These are phyloP conservation scores for Drosophila acutilabella DNA, from an alignment of 2,888 invertebrate genomes.

Conservation along the genomic window DNA sequence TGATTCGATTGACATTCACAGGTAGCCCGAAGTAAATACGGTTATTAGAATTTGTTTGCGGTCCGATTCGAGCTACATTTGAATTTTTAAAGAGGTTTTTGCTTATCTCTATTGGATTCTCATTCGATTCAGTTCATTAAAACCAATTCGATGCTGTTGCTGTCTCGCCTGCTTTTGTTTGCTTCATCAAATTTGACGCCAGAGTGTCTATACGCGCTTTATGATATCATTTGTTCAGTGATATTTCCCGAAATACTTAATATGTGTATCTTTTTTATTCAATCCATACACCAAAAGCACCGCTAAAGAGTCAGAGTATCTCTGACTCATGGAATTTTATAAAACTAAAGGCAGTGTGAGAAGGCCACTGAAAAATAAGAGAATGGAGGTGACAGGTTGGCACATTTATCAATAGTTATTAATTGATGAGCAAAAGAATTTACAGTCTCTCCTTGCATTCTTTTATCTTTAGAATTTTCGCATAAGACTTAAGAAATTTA, in stretches of 20 bases:
- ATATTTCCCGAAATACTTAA: slow-evolving; percentile 26
- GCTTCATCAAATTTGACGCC: slow-evolving; percentile 59
- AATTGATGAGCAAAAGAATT: too few species aligned
- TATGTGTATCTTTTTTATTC: slow-evolving; percentile 32
- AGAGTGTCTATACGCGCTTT: slow-evolving; percentile 56
- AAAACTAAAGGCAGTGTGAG: slow-evolving; percentile 1
- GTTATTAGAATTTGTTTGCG: slow-evolving; percentile 64
- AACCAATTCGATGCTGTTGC: slow-evolving; percentile 39
- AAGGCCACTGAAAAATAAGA: not conserved
- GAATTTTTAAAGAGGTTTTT: slow-evolving; percentile 42
- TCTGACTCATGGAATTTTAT: slow-evolving; percentile 41
- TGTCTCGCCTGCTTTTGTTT: slow-evolving; percentile 34
- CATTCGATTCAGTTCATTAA: slow-evolving; percentile 58
- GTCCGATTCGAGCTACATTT: slow-evolving; percentile 28
- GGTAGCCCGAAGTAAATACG: slow-evolving; percentile 46
- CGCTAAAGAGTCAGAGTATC: slow-evolving; percentile 7
- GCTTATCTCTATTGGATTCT: slow-evolving; percentile 30
- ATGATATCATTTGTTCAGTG: slow-evolving; percentile 28
- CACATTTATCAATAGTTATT: not conserved
- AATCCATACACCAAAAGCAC: slow-evolving; percentile 34
- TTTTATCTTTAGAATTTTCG: not conserved
- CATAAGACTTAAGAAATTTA: too few species aligned
- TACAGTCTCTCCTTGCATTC: not conserved
- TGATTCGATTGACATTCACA: slow-evolving; percentile 49
- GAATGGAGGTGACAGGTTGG: too few species aligned